These are phyloP conservation scores for Tenthredo scrophulariae DNA, from an alignment of 2,888 invertebrate species.

Conservation along the genomic window DNA sequence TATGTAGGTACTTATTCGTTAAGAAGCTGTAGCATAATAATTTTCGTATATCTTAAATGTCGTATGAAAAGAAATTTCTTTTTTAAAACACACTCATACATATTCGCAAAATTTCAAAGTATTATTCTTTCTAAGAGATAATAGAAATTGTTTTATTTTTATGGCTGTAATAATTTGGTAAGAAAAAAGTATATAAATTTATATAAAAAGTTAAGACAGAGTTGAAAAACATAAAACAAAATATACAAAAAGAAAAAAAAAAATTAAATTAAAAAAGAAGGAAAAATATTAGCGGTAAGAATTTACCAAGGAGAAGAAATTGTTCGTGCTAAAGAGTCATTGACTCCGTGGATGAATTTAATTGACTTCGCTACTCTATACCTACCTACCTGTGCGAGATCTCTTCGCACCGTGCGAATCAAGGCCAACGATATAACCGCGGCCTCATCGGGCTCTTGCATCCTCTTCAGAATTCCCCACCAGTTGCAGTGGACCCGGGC, in stretches of 20 bases:
- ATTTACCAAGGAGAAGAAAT: conserved; percentile 62
- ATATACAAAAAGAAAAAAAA: background rate
- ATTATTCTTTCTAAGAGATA: too few species aligned
- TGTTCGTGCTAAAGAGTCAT: conserved; percentile 67
- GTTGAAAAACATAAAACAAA: background rate
- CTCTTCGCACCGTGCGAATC: conserved; percentile 49
- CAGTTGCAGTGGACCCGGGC: background rate
- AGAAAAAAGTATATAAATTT: too few species aligned
- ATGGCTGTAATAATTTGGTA: too few species aligned
- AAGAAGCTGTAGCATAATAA: background rate
- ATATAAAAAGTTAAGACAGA: too few species aligned
- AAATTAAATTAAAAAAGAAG: background rate
- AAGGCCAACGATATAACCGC: conserved; percentile 46
- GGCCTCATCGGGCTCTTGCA: background rate
- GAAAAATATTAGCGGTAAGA: background rate
- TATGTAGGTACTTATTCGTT: too few species aligned
- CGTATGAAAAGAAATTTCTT: background rate
- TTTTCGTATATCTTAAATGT: background rate
- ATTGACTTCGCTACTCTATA: conserved; percentile 63
- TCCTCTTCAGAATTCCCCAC: conserved; percentile 6
- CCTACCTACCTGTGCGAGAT: conserved; percentile 31
- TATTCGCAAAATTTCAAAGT: too few species aligned
- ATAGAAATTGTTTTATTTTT: too few species aligned
- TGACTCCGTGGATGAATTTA: conserved; percentile 72
- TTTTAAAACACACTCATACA: too few species aligned